Evolutionary conservation across 2,113 vertebrate genomes (phyloP).

Genomic region (Microtus richardsoni): DNA sequence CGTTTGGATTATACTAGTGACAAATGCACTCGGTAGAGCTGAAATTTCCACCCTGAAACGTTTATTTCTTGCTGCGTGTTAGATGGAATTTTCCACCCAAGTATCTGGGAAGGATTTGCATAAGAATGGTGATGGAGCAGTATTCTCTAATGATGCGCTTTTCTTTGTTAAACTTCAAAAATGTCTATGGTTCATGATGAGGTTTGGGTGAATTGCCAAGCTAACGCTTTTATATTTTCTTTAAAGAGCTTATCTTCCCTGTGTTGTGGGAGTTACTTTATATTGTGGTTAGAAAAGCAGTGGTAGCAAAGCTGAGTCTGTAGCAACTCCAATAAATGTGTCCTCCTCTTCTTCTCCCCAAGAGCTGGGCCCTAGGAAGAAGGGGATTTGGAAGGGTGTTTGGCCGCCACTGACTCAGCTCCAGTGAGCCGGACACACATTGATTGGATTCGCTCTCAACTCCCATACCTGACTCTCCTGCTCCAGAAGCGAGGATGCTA

Average conservation of each 20-base stretch:
- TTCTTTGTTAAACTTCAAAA: conserved; percentile 92
- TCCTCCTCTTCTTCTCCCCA: conserved; percentile 56
- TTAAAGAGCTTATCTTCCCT: conserved; percentile 89
- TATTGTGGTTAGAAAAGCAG: conserved; percentile 88
- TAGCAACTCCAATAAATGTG: conserved; percentile 78
- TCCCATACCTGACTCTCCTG: conserved; percentile 48
- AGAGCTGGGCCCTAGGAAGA: conserved; percentile 62
- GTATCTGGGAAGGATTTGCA: conserved; percentile 90
- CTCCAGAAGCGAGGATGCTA: not conserved
- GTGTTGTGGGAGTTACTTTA: conserved; percentile 88
- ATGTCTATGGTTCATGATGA: conserved; percentile 90
- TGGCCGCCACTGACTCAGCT: conserved; percentile 52
- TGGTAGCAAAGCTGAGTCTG: conserved; percentile 84
- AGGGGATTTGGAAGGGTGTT: conserved; percentile 58
- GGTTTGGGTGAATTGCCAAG: conserved; percentile 89
- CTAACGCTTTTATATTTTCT: conserved; percentile 92
- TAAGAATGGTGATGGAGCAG: conserved; percentile 91
- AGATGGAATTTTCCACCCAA: conserved; percentile 91
- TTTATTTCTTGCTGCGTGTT: conserved; percentile 88
- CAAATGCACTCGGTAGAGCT: conserved; percentile 88
- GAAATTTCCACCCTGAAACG: conserved; percentile 90
- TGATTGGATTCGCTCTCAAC: conserved; percentile 37
- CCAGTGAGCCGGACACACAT: not conserved
- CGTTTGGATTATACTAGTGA: conserved; percentile 91
- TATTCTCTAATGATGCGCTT: conserved; percentile 92